Conservation (phyloP, 1,140 invertebrate genomes). For the Chymomyza costata region DNA sequence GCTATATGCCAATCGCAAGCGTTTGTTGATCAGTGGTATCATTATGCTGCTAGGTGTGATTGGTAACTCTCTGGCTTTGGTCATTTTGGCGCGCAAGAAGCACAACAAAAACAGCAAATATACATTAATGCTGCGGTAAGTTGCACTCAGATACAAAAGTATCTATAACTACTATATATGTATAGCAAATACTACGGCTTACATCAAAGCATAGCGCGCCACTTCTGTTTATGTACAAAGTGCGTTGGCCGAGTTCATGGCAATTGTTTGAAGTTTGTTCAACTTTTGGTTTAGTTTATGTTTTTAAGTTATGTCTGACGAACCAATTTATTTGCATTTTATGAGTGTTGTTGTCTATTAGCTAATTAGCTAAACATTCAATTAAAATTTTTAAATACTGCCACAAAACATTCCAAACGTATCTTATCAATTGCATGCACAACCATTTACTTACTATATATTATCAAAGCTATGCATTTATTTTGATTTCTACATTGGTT, state of each 20-base stretch:
- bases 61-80: constrained; percentile 61
- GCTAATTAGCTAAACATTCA: too few species aligned
- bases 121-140: constrained; percentile 83
- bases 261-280: constrained; percentile 52
- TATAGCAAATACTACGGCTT: too few species aligned
- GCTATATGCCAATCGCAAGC: constrained; percentile 43
- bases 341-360: constrained; percentile 19
- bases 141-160: neutral
- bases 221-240: constrained; percentile 3
- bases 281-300: constrained; percentile 31
- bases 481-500: too few species aligned
- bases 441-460: too few species aligned
- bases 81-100: constrained; percentile 75
- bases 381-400: too few species aligned
- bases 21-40: constrained; percentile 41
- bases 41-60: constrained; percentile 64
- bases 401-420: too few species aligned
- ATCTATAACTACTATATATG: too few species aligned
- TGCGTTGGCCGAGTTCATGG: constrained; percentile 48
- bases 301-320: constrained; percentile 4
- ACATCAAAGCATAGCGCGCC: constrained; percentile 1
- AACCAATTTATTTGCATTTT: constrained; percentile 63
- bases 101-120: constrained; percentile 86
- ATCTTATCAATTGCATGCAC: too few species aligned
- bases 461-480: too few species aligned